Percentiles rank a stretch among this genome's conserved stretches.
phyloP scores from a whole-genome alignment of 2,113 vertebrate genomes.

The Tupaia tana region DNA sequence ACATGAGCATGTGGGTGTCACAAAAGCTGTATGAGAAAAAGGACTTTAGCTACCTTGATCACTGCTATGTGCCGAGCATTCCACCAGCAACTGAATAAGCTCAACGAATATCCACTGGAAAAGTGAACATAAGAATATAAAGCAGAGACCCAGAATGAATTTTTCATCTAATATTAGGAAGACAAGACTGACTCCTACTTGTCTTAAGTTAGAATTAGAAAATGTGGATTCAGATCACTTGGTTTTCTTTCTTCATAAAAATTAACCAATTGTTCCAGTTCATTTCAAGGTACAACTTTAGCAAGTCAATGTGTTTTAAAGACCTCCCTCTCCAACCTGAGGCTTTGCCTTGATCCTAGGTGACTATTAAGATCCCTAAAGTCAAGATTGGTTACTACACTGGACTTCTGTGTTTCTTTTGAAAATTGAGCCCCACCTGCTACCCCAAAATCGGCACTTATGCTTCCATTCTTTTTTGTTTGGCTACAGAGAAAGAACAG shows the following conservation, averaged over 20 bases:
- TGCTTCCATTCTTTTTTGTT: slow-evolving; percentile 14
- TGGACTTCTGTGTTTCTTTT: slow-evolving; percentile 37
- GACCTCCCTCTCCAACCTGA: background rate
- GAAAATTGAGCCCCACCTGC: background rate
- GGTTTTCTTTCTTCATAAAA: background rate
- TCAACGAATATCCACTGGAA: background rate
- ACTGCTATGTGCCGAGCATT: background rate
- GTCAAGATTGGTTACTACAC: slow-evolving; percentile 19
- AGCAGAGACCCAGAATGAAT: background rate
- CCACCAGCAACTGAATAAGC: background rate
- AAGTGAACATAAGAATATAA: background rate
- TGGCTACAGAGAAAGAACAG: slow-evolving; percentile 49
- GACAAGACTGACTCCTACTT: background rate
- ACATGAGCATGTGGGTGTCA: background rate
- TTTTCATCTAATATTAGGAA: background rate
- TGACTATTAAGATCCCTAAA: background rate
- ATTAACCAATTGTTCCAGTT: background rate
- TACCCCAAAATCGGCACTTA: slow-evolving; percentile 1
- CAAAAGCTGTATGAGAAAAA: background rate
- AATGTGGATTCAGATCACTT: background rate
- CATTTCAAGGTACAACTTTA: background rate
- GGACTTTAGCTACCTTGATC: background rate
- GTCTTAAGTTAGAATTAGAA: slow-evolving; percentile 1
- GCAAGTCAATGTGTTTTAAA: background rate
- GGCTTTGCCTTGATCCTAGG: background rate